Evolutionary conservation across 2,797 vertebrate genomes (phyloP).

Genomic region (Lepilemur ruficaudatus): DNA sequence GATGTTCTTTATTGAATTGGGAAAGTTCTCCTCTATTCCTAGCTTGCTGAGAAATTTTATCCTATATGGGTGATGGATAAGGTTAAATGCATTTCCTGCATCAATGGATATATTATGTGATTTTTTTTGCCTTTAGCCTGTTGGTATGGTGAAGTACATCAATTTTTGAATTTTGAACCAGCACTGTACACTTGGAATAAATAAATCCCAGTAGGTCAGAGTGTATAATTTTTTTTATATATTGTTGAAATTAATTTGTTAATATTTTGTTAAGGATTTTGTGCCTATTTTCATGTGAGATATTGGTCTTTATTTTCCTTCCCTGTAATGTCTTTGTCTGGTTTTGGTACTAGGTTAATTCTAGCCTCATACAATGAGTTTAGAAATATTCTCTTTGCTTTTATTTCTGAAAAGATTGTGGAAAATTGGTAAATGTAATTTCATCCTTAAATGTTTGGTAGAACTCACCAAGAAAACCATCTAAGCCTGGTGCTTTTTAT

Average conservation of each 20-base stretch:
- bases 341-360: not conserved
- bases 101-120: not conserved
- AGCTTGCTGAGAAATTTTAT: not conserved
- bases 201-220: not conserved
- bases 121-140: not conserved
- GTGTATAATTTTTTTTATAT: not conserved
- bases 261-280: not conserved
- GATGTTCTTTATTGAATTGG: not conserved
- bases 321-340: not conserved
- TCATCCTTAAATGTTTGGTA: constrained; percentile 20
- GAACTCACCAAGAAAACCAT: not conserved
- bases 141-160: not conserved
- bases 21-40: not conserved
- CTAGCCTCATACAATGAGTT: not conserved
- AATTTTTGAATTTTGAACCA: not conserved
- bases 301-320: not conserved
- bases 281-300: not conserved
- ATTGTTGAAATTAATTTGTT: not conserved
- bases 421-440: not conserved
- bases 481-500: not conserved
- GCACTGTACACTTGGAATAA: not conserved
- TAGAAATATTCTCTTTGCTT: not conserved
- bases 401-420: not conserved
- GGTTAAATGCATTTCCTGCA: not conserved
- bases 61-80: not conserved